Conservation (phyloP, 2,113 vertebrate genomes). For the Rhagologus leucostigma region DNA sequence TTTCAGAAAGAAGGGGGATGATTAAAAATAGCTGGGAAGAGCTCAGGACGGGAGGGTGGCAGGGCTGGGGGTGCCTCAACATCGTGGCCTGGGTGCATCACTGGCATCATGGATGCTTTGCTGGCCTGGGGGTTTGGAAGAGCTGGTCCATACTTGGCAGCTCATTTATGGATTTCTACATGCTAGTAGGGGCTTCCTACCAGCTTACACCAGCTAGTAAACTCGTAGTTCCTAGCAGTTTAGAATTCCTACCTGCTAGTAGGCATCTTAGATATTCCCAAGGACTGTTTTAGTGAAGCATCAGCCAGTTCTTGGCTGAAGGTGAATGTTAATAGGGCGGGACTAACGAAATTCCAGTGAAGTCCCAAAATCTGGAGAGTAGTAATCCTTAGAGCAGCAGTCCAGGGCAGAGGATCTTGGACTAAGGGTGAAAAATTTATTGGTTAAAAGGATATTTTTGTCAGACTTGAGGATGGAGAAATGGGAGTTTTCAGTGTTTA, state of each 20-base stretch:
- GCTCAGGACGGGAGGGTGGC: background rate
- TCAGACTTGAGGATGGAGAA: background rate
- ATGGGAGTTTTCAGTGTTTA: background rate
- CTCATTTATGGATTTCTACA: rapidly evolving
- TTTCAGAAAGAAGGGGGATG: background rate
- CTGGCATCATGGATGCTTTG: rapidly evolving
- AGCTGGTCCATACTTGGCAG: background rate
- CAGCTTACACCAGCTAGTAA: background rate
- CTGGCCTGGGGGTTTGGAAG: background rate
- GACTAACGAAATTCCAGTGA: background rate
- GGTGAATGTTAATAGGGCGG: background rate
- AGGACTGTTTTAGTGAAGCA: rapidly evolving
- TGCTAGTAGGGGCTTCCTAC: background rate
- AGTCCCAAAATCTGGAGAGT: background rate
- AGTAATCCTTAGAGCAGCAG: background rate
- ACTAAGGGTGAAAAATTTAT: background rate
- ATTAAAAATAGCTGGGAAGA: slow-evolving; percentile 19
- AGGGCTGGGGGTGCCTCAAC: background rate
- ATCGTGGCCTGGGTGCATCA: rapidly evolving
- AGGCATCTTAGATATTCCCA: background rate
- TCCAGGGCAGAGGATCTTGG: background rate
- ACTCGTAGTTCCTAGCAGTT: background rate
- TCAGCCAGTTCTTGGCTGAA: background rate
- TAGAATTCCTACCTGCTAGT: background rate
- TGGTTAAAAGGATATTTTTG: background rate